A percentile compares a stretch with the other conserved stretches of the same genome.
Evolutionary conservation across 2,797 vertebrate species (phyloP).

Genomic region (Sylvilagus floridanus): DNA sequence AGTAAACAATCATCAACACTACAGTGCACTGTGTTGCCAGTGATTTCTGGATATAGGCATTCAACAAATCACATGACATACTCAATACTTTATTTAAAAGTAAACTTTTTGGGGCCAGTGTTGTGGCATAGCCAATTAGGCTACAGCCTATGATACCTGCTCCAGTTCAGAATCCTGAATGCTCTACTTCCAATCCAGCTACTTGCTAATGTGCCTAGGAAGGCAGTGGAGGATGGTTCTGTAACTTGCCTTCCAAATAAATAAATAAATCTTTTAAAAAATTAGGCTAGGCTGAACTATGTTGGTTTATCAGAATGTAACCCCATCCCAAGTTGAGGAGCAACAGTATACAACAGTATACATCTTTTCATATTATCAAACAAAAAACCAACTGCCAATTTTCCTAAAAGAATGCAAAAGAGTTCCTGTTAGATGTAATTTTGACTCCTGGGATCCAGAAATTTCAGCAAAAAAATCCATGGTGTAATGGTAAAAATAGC

Average conservation of each 20-base stretch:
- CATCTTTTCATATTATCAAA: neutral
- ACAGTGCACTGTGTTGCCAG: neutral
- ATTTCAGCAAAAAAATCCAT: slow-evolving; percentile 40
- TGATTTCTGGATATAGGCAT: neutral
- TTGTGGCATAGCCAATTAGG: too few species aligned
- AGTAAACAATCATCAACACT: neutral
- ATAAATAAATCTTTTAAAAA: too few species aligned
- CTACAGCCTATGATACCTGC: too few species aligned
- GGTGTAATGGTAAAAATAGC: neutral
- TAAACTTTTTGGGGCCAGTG: too few species aligned
- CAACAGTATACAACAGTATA: neutral
- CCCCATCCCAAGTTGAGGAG: neutral
- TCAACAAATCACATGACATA: neutral
- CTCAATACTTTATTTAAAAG: neutral
- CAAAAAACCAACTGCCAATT: neutral
- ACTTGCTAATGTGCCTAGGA: too few species aligned
- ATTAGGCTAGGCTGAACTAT: neutral
- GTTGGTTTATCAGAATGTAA: neutral
- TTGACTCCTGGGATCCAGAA: neutral
- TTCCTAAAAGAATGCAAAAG: slow-evolving; percentile 29
- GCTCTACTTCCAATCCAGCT: too few species aligned
- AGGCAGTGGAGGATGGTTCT: too few species aligned
- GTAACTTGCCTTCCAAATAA: too few species aligned
- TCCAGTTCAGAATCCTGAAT: too few species aligned
- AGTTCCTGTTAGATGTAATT: neutral